Evolutionary conservation across 2,113 vertebrate genomes (phyloP).

Genomic region (Cryptoleucopteryx plumbea): DNA sequence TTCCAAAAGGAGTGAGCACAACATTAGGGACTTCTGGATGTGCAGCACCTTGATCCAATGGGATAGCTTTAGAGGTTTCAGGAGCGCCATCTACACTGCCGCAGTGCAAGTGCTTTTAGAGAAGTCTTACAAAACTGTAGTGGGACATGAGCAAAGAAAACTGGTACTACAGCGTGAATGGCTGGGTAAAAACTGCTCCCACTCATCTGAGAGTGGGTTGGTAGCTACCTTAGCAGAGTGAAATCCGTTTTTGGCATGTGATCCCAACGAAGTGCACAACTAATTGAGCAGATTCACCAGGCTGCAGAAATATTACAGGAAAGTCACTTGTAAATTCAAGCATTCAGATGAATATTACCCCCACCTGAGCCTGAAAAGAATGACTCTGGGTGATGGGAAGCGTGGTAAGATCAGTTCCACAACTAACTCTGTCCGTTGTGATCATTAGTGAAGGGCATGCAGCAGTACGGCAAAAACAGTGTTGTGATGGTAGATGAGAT

Average conservation of each 20-base stretch:
- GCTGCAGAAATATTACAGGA: not conserved
- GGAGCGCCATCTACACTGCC: not conserved
- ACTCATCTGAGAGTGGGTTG: not conserved
- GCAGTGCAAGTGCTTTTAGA: not conserved
- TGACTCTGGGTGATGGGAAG: not conserved
- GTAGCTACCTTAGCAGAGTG: not conserved
- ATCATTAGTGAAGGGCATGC: slow-evolving; percentile 84
- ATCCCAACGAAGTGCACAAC: not conserved
- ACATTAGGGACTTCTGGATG: not conserved
- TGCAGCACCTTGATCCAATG: not conserved
- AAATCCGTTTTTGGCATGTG: not conserved
- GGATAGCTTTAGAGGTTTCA: not conserved
- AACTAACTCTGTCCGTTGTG: slow-evolving; percentile 53
- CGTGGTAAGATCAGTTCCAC: not conserved
- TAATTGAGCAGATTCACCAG: not conserved
- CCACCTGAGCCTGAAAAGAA: not conserved
- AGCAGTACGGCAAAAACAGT: slow-evolving; percentile 78
- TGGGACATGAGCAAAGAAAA: not conserved
- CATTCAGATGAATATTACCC: not conserved
- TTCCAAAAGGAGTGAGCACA: not conserved
- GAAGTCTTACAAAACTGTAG: not conserved
- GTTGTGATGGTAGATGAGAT: slow-evolving; percentile 98
- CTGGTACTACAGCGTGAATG: not conserved
- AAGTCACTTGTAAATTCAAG: not conserved
- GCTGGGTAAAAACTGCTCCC: not conserved